Conservation (phyloP, 2,888 invertebrate species). For the Apocheima hispidaria region DNA sequence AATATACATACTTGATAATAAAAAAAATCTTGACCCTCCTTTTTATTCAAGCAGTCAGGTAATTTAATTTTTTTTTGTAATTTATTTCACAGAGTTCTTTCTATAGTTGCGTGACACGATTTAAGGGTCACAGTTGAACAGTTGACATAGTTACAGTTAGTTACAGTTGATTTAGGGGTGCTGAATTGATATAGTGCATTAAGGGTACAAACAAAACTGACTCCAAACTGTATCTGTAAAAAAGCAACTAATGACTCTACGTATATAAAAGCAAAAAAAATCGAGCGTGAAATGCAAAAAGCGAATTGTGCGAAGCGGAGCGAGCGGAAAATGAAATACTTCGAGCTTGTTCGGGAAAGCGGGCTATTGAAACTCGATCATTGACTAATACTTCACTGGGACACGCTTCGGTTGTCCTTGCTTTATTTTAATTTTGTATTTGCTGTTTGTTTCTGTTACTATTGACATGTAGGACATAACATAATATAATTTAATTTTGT, state of each 20-base stretch:
- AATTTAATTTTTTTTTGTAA: too few relatives aligned
- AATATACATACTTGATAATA: too few relatives aligned
- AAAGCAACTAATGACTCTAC: slow-evolving; percentile 35
- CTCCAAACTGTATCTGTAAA: slow-evolving; percentile 17
- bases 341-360: slow-evolving; percentile 43
- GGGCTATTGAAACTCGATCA: slow-evolving; percentile 48
- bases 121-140: too few relatives aligned
- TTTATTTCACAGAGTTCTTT: too few relatives aligned
- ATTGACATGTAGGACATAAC: too few relatives aligned
- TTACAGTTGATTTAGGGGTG: neutral
- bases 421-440: too few relatives aligned
- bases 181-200: neutral
- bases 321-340: slow-evolving; percentile 50
- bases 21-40: too few relatives aligned
- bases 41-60: too few relatives aligned
- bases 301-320: slow-evolving; percentile 21
- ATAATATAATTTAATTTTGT: too few relatives aligned
- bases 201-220: slow-evolving; percentile 20
- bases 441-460: too few relatives aligned
- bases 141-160: neutral
- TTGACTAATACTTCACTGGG: slow-evolving; percentile 46
- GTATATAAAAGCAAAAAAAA: slow-evolving; percentile 24
- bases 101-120: too few relatives aligned
- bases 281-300: slow-evolving; percentile 38
- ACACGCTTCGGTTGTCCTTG: neutral